These are phyloP conservation scores for Cataglyphis altisquamis DNA, from an alignment of 2,888 invertebrate species.

Conservation along the genomic window DNA sequence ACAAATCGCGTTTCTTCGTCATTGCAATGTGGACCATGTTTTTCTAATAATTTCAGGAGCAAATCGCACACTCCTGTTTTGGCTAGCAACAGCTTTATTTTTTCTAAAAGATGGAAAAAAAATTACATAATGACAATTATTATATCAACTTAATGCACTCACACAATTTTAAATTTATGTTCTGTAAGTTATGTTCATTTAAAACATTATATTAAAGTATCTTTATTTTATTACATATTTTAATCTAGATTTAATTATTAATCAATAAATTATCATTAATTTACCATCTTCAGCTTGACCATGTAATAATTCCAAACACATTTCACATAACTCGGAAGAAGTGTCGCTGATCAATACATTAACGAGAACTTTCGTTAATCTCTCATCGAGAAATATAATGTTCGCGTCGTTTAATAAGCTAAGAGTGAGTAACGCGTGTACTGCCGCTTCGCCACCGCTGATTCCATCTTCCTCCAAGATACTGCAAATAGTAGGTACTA, in stretches of 20 bases:
- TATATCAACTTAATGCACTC: not conserved
- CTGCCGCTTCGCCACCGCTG: constrained; percentile 86
- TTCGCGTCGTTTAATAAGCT: constrained; percentile 87
- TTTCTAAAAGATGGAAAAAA: constrained; percentile 87
- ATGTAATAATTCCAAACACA: constrained; percentile 92
- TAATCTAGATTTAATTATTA: constrained; percentile 24
- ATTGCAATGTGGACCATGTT: constrained; percentile 88
- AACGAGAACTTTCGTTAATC: constrained; percentile 88
- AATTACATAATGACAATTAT: constrained; percentile 6
- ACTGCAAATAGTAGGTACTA: constrained; percentile 86
- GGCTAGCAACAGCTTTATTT: constrained; percentile 92
- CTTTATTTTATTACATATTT: not conserved
- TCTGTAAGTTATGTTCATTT: constrained; percentile 9
- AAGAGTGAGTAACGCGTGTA: constrained; percentile 87
- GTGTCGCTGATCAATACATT: constrained; percentile 89
- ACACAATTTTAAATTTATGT: not conserved
- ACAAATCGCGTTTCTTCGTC: constrained; percentile 90
- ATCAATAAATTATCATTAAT: constrained; percentile 32
- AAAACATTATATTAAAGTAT: constrained; percentile 2
- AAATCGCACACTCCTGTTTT: constrained; percentile 92
- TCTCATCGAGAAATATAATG: constrained; percentile 86
- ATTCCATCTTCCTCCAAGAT: constrained; percentile 86
- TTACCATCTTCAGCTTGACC: constrained; percentile 92
- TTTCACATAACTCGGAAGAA: constrained; percentile 91
- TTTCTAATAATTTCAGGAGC: constrained; percentile 91